Conservation (phyloP, 2,888 invertebrate genomes). For the Lamellibrachia satsuma region DNA sequence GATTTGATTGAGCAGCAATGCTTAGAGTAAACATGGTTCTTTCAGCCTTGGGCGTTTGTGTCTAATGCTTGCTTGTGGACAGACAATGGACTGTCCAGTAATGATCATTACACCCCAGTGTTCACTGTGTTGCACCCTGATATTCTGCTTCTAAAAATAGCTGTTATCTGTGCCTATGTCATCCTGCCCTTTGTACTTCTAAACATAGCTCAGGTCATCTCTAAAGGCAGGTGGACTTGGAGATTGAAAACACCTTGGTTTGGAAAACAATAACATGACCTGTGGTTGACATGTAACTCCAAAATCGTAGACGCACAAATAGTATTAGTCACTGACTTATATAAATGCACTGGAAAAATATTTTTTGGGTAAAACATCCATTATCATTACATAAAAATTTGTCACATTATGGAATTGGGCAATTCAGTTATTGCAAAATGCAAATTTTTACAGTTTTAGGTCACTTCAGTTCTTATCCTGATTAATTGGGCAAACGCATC, state of each 20-base stretch:
- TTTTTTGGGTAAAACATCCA: too few relatives aligned
- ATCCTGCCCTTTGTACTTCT: not conserved
- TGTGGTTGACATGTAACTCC: not conserved
- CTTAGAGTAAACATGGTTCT: not conserved
- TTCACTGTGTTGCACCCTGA: not conserved
- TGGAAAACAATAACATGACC: not conserved
- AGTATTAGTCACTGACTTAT: too few relatives aligned
- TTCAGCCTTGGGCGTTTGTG: not conserved
- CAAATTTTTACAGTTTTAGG: too few relatives aligned
- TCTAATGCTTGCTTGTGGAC: not conserved
- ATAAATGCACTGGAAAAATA: too few relatives aligned
- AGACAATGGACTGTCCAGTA: not conserved
- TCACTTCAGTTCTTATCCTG: too few relatives aligned
- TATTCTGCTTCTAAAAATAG: not conserved
- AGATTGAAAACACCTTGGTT: too few relatives aligned
- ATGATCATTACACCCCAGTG: not conserved
- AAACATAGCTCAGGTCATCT: not conserved
- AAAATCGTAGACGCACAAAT: too few relatives aligned
- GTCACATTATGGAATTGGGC: too few relatives aligned
- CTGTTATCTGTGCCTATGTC: not conserved
- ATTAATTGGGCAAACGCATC: too few relatives aligned
- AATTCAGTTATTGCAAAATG: too few relatives aligned
- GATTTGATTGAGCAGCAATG: not conserved
- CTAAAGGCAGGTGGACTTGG: not conserved
- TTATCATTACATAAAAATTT: too few relatives aligned